Evolutionary conservation across 2,797 vertebrate genomes (phyloP).

Genomic region (Carcharodon carcharias): DNA sequence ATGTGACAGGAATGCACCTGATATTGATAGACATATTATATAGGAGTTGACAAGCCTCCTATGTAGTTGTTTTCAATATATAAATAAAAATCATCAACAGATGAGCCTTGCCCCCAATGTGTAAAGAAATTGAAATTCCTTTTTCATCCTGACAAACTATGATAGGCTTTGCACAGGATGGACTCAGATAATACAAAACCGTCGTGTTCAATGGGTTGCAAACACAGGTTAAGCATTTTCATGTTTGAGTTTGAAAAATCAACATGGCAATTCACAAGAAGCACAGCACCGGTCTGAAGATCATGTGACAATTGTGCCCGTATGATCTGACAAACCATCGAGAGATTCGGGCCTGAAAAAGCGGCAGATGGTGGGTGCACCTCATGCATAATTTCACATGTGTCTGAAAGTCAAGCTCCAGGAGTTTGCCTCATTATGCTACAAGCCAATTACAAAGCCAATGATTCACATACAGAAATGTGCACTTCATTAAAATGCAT

Average conservation of each 20-base stretch:
- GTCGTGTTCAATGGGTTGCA: background rate
- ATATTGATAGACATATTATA: background rate
- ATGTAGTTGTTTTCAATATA: background rate
- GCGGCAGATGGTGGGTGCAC: background rate
- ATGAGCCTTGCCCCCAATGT: background rate
- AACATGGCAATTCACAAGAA: background rate
- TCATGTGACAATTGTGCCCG: background rate
- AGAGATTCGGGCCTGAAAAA: background rate
- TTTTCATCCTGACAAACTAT: background rate
- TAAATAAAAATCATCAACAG: background rate
- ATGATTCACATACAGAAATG: background rate
- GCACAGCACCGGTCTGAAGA: background rate
- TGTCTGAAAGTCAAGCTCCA: slow-evolving; percentile 23
- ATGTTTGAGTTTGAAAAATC: slow-evolving; percentile 1
- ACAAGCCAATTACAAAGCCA: slow-evolving; percentile 8
- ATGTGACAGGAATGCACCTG: background rate
- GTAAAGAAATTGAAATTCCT: background rate
- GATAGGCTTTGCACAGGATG: background rate
- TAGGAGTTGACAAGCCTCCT: background rate
- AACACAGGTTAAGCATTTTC: slow-evolving; percentile 12
- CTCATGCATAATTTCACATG: background rate
- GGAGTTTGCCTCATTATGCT: slow-evolving; percentile 19
- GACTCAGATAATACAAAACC: background rate
- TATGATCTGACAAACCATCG: background rate
- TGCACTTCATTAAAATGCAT: slow-evolving; percentile 2